Conservation (phyloP, 30 jellyfish, hydroid and myxozoan genomes). For the Aurelia aurita region DNA sequence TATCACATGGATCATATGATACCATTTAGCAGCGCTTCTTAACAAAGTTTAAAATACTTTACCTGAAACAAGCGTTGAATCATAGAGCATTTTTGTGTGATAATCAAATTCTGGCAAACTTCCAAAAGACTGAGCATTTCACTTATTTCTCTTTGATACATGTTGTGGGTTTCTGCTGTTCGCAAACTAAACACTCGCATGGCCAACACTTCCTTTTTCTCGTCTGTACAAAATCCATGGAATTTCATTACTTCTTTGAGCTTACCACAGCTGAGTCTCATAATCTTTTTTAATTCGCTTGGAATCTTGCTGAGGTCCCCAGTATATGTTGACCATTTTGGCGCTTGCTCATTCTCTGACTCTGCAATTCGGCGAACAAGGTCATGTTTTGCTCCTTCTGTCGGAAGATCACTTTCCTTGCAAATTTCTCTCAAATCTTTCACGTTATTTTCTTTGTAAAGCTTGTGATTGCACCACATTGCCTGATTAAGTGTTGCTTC, state of each 20-base stretch:
- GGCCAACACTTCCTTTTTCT: background rate
- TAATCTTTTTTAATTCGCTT: background rate
- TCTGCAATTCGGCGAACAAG: conserved; percentile 8
- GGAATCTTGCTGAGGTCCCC: conserved; percentile 26
- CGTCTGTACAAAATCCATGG: conserved; percentile 1
- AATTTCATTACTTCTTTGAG: background rate
- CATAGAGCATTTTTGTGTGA: conserved; percentile 1
- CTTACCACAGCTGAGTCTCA: background rate
- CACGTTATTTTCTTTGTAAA: background rate
- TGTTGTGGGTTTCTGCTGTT: conserved; percentile 7
- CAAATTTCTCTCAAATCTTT: background rate
- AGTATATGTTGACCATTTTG: background rate
- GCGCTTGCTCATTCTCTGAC: conserved; percentile 7
- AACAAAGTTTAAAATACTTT: background rate
- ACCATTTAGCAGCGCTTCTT: background rate
- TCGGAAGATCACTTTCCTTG: background rate
- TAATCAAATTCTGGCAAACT: background rate
- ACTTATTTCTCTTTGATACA: background rate
- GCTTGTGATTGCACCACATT: conserved; percentile 7
- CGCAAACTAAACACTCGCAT: conserved; percentile 5
- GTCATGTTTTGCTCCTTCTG: conserved; percentile 3
- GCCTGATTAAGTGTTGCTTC: background rate
- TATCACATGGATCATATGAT: too few relatives aligned
- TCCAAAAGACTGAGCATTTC: conserved; percentile 10
- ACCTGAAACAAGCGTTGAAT: conserved; percentile 13